These are phyloP conservation scores for Mongoloraphidia duomilia DNA, from an alignment of 2,888 invertebrate genomes.

Conservation along the genomic window DNA sequence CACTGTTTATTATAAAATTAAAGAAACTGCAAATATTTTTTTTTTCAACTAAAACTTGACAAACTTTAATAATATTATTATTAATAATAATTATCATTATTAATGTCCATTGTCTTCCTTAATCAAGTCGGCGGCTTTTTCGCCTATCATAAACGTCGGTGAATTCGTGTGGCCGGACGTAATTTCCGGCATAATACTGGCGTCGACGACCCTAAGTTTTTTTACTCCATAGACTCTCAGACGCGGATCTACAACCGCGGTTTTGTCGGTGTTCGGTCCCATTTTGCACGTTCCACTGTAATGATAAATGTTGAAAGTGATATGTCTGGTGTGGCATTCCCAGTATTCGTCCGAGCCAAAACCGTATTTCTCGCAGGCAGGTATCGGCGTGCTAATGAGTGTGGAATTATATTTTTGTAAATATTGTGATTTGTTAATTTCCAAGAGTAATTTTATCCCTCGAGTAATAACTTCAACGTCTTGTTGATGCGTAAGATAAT, in stretches of 20 bases:
- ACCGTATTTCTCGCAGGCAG: conserved; percentile 39
- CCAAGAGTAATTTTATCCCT: conserved; percentile 43
- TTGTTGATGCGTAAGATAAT: conserved; percentile 40
- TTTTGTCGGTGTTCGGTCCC: conserved; percentile 39
- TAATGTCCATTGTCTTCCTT: conserved; percentile 31
- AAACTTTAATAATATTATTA: too few relatives aligned
- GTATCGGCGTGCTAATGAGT: conserved; percentile 43
- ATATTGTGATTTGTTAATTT: conserved; percentile 41
- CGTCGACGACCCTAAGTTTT: conserved; percentile 58
- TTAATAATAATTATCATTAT: too few relatives aligned
- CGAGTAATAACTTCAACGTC: conserved; percentile 51
- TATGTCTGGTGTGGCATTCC: conserved; percentile 49
- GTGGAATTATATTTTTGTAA: conserved; percentile 42
- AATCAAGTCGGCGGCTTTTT: conserved; percentile 59
- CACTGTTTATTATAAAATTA: too few relatives aligned
- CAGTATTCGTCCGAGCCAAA: conserved; percentile 55
- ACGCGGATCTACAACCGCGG: conserved; percentile 48
- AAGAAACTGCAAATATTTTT: too few relatives aligned
- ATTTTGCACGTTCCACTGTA: conserved; percentile 52
- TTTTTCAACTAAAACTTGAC: too few relatives aligned
- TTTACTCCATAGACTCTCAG: conserved; percentile 50
- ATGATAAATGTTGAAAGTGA: conserved; percentile 57
- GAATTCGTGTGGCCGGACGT: conserved; percentile 65
- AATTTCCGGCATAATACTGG: conserved; percentile 66
- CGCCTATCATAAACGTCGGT: conserved; percentile 67